Evolutionary conservation across 2,113 vertebrate genomes (phyloP).

Genomic region (Vulpes vulpes): DNA sequence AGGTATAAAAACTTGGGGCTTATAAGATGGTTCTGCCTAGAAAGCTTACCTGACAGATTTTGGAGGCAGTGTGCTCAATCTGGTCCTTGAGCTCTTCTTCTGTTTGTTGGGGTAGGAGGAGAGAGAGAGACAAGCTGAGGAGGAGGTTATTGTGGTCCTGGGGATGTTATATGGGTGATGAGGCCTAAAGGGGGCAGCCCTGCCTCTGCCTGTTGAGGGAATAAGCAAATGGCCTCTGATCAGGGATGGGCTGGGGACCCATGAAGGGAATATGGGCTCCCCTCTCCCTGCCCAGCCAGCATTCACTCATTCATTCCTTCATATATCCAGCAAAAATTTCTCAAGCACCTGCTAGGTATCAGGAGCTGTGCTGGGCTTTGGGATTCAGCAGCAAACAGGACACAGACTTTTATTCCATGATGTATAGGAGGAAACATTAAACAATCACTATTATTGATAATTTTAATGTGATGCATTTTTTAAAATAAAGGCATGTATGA

Average conservation of each 20-base stretch:
- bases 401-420: neutral
- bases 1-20: neutral
- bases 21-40: neutral
- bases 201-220: neutral
- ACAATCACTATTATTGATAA: neutral
- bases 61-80: neutral
- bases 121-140: neutral
- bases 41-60: neutral
- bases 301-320: no score
- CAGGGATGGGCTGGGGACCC: neutral
- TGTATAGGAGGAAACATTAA: neutral
- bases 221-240: neutral
- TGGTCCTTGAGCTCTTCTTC: neutral
- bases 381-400: neutral
- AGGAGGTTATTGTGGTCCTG: neutral
- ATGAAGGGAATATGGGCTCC: neutral
- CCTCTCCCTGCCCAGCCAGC: neutral
- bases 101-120: neutral
- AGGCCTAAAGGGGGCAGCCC: neutral
- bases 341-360: neutral
- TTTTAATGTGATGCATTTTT: neutral
- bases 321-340: neutral
- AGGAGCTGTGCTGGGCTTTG: neutral
- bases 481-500: neutral
- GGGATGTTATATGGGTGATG: neutral